Base-by-base conservation (phyloP, 1,140 invertebrate species). In the Pogonomyrmex barbatus region DNA sequence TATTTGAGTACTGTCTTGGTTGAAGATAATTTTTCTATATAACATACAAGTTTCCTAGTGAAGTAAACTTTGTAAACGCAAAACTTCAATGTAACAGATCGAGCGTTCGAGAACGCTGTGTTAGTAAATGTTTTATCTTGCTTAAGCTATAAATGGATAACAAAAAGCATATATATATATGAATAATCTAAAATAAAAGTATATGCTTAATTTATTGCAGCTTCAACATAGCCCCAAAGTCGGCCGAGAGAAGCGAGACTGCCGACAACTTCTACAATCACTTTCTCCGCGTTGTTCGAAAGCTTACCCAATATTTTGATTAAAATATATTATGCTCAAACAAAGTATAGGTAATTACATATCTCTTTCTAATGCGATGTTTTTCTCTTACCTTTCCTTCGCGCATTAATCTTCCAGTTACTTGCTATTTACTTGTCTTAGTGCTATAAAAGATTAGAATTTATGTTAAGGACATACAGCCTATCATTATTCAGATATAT, bases 161-260 rank as follows among this genome's bases (percentile, higher is more conserved):
- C 71, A 60, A 45, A 87, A 85, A 63, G 54, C 52, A 58, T 68
- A 54, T 54, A 9, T 71, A 71, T 56, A 45, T 79, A 67, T 82
- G 45, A 9, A 87, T 84, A 85, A 89, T 79, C 78, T 89, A 90
- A 86, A 81, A 63, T 88, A 90, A 90, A 68, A 90, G 78, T 90
- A 81, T 90, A 58, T 86, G 76, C 86, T 78, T 90, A 85, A 90
- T 88, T 90, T 90, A 90, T 87, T 90, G 86, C 88, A 68, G 47
- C 52, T 87, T 90, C 56, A 90, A 90, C 88, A 75, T 90, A 90
- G 86, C 63, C 70, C 82, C 63, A 84, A 90, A 81, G 58, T 79
- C 82, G 52, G 73, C 47, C 63, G 77, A 87, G 63, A 87, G 12
- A 56, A 85, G 78, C 45, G 30, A 70, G 65, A 73, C 54, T 30